These are phyloP conservation scores for Bombylius discolor DNA, from an alignment of 2,888 invertebrate genomes.

Conservation along the genomic window DNA sequence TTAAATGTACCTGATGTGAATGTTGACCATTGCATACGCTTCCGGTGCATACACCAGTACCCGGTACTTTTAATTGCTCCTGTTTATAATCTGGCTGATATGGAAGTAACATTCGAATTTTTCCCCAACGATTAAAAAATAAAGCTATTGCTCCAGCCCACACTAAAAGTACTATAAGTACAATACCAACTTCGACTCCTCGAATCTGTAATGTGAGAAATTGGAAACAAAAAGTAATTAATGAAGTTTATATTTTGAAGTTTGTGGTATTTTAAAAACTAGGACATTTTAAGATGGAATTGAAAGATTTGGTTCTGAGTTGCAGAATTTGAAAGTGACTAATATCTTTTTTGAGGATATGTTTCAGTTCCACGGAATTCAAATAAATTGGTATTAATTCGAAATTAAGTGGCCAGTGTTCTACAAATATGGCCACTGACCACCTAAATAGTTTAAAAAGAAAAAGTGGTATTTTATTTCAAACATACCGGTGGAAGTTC, in stretches of 20 bases:
- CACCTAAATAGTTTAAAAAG: no score
- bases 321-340: no score
- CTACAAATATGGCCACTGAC: no score
- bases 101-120: conserved; percentile 79
- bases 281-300: no score
- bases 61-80: conserved; percentile 71
- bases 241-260: no score
- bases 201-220: conserved; percentile 49
- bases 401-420: no score
- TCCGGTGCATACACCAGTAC: conserved; percentile 54
- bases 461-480: not conserved
- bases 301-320: no score
- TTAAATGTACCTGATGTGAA: conserved; percentile 33
- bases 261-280: no score
- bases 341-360: no score
- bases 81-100: conserved; percentile 85
- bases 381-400: no score
- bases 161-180: conserved; percentile 64
- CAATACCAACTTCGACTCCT: conserved; percentile 82
- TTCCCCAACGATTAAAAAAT: conserved; percentile 82
- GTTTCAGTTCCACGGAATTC: no score
- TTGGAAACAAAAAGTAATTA: not conserved
- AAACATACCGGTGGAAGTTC: conserved; percentile 34
- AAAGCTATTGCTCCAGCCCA: conserved; percentile 79
- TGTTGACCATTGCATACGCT: conserved; percentile 47